Evolutionary conservation across 2,888 invertebrate species (phyloP), one percentile per base, ranked within the genome.

Genomic region (Trypoxylon attenuatum): DNA sequence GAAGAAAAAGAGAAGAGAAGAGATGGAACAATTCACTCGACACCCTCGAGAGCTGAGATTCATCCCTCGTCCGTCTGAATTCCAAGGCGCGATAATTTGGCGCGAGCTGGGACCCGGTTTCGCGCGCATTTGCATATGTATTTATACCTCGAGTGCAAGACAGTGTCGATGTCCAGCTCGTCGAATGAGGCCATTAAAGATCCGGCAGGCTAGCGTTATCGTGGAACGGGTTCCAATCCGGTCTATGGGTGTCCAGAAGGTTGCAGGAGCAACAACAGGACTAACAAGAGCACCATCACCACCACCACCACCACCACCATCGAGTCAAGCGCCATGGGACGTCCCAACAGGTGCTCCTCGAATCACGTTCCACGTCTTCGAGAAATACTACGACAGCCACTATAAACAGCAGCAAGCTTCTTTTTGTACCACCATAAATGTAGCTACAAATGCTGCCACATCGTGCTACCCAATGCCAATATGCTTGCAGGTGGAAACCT

Each of bases 141-240:
- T 41, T 54, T 58, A 49, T 54, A 42, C 50, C 33, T 33, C 25
- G 19, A 19, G 22, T 56, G 16, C 42, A 53, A 58, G 49, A 43
- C 29, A 43, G 45, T 58, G 72, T 43, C 52, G 33, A 49, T 51
- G 58, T 55, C 53, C 51, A 58, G 59, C 42, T 41, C 57, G 49
- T 55, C 23, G 52, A 66, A 73, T 71, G 61, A 77, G 73, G 66
- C 64, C 71, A 65, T 68, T 70, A 71, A 75, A 61, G 71, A 75
- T 65, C 62, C 64, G 58, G 54, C 62, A 54, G n/a, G n/a, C n/a
- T n/a, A n/a, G 56, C 46, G 59, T 63, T 73, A 63, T 51, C 52
- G 54, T 54, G 56, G 59, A 76, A 74, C 72, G 69, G 64, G 72
- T 76, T 76, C 62, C 42, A 19, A 61, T 45, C 59, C 47, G 53